A percentile compares a stretch with the other conserved stretches of the same genome.
These are phyloP conservation scores for Noctua janthina DNA, from an alignment of 2,888 invertebrate genomes.

Conservation along the genomic window DNA sequence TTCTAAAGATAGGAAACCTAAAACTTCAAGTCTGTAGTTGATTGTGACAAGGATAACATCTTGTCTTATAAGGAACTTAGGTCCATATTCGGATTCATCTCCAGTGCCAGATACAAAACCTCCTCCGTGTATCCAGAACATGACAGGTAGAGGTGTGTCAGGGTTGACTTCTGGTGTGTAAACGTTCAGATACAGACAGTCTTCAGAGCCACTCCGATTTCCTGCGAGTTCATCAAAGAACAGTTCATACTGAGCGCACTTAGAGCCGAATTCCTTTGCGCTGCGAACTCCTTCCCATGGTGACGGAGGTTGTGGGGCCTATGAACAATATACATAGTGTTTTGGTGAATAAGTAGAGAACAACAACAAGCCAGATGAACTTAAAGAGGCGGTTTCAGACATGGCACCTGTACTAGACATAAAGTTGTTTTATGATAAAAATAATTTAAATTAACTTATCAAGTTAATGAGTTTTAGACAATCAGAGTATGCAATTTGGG, in stretches of 20 bases:
- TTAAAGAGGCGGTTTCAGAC: neutral
- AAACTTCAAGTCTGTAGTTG: slow-evolving; percentile 78
- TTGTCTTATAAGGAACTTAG: slow-evolving; percentile 76
- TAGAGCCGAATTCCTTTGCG: slow-evolving; percentile 73
- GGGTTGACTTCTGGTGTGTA: slow-evolving; percentile 75
- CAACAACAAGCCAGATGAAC: neutral
- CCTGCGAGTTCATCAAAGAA: slow-evolving; percentile 22
- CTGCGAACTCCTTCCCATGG: slow-evolving; percentile 77
- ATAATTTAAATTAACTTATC: neutral
- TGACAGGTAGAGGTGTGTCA: slow-evolving; percentile 71
- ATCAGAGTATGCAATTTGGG: neutral
- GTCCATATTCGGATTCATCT: slow-evolving; percentile 73
- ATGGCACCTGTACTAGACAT: neutral
- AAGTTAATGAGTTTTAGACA: neutral
- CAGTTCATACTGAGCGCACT: slow-evolving; percentile 73
- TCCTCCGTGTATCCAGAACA: slow-evolving; percentile 81
- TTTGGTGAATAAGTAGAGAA: neutral
- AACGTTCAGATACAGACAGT: slow-evolving; percentile 81
- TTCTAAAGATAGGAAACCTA: slow-evolving; percentile 78
- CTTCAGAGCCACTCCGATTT: slow-evolving; percentile 74
- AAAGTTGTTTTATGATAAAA: neutral
- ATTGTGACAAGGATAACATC: slow-evolving; percentile 77
- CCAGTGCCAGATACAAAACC: slow-evolving; percentile 75
- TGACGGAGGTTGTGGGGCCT: slow-evolving; percentile 71
- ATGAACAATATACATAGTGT: neutral